phyloP scores from a whole-genome alignment of 1,140 invertebrate genomes.

The Drosophila kikkawai region DNA sequence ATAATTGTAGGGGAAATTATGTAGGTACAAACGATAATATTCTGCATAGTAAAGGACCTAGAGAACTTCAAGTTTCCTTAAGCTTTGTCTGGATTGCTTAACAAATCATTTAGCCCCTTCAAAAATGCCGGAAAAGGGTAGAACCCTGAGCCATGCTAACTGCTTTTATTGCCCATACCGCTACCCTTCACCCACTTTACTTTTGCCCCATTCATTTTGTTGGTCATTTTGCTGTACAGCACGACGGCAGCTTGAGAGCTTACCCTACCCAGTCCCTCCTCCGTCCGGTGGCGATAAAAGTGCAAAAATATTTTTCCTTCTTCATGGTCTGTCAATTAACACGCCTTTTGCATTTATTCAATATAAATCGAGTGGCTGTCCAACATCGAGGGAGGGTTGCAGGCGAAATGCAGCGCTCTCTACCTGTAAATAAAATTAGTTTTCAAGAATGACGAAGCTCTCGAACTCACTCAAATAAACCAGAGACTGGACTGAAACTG shows the following conservation, averaged over 20 bases:
- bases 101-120: conserved; percentile 19
- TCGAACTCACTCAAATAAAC: conserved; percentile 32
- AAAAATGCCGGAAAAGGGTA: conserved; percentile 16
- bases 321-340: conserved; percentile 84
- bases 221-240: conserved; percentile 56
- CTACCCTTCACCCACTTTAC: conserved; percentile 5
- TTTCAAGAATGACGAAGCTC: conserved; percentile 66
- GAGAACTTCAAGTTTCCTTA: not conserved
- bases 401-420: conserved; percentile 19
- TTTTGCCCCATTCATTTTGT: conserved; percentile 23
- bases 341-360: conserved; percentile 83
- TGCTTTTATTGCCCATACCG: conserved; percentile 7
- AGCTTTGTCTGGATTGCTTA: conserved; percentile 6
- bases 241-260: conserved; percentile 31
- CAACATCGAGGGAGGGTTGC: not conserved
- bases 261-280: conserved; percentile 9
- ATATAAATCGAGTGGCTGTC: conserved; percentile 71
- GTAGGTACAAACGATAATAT: not conserved
- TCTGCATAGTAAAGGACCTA: not conserved
- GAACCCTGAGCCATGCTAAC: not conserved
- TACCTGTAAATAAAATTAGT: conserved; percentile 77
- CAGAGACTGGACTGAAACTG: conserved; percentile 21
- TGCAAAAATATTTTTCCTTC: conserved; percentile 76
- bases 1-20: not conserved
- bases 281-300: conserved; percentile 42